Percentiles rank a stretch among this genome's conserved stretches.
phyloP scores from a whole-genome alignment of 2,888 invertebrate genomes.

The Cataglyphis albicans region DNA sequence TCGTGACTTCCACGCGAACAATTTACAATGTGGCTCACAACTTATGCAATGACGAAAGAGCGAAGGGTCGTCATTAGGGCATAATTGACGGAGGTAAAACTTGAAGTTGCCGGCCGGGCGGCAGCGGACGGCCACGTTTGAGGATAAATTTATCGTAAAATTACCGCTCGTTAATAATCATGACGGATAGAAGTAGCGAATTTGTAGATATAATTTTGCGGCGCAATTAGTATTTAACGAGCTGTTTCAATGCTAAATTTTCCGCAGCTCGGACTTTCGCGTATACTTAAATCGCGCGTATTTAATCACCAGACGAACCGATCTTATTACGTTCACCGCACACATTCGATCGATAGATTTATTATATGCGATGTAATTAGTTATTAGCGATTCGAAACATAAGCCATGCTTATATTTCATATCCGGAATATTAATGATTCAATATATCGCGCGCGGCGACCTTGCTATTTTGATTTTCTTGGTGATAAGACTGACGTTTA shows the following conservation, averaged over 20 bases:
- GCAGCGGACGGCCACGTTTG: background rate
- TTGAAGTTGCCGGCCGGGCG: constrained; percentile 1
- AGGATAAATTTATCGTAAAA: constrained; percentile 52
- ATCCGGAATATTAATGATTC: constrained; percentile 50
- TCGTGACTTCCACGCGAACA: constrained; percentile 4
- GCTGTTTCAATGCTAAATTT: constrained; percentile 38
- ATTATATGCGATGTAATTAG: constrained; percentile 45
- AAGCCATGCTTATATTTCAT: constrained; percentile 31
- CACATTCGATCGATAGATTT: constrained; percentile 32
- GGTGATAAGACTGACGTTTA: background rate
- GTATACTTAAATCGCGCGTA: constrained; percentile 2
- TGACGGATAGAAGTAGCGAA: background rate
- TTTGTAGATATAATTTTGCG: constrained; percentile 45
- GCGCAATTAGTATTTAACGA: constrained; percentile 57
- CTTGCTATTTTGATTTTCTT: background rate
- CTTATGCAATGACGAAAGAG: constrained; percentile 13
- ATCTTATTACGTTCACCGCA: background rate
- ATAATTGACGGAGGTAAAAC: constrained; percentile 28
- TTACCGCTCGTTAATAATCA: constrained; percentile 44
- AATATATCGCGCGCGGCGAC: constrained; percentile 1
- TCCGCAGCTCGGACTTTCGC: background rate
- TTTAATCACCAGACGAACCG: background rate
- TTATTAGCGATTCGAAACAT: constrained; percentile 31
- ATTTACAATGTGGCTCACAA: constrained; percentile 18
- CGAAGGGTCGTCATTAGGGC: constrained; percentile 26